Evolutionary conservation across 2,113 vertebrate species (phyloP).

Genomic region (Acrocephalus kingi): DNA sequence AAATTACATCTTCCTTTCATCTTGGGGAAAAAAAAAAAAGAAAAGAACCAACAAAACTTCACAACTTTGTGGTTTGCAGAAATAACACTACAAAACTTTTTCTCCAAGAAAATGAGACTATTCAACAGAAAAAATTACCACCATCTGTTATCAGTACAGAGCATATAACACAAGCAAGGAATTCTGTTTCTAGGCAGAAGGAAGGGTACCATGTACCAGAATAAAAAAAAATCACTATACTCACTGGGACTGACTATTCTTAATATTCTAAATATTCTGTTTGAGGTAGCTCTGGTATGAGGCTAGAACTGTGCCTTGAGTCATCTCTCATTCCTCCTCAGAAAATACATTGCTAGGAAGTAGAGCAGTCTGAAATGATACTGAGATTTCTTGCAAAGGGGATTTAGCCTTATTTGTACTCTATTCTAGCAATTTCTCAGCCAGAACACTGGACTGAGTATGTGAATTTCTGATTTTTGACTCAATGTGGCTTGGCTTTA

Average conservation of each 20-base stretch:
- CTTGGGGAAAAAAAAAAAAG: neutral
- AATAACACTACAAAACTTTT: conserved; percentile 18
- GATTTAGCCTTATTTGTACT: neutral
- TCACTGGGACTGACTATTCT: conserved; percentile 2
- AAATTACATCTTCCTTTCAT: neutral
- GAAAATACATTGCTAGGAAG: neutral
- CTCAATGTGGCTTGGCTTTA: neutral
- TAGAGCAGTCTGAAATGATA: neutral
- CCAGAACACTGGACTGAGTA: neutral
- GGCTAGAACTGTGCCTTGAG: neutral
- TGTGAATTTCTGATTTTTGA: neutral
- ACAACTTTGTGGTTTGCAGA: conserved; percentile 6
- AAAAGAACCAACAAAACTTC: neutral
- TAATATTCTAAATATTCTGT: conserved; percentile 26
- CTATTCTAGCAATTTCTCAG: neutral
- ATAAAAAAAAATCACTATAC: neutral
- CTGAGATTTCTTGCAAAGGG: neutral
- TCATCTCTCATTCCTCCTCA: neutral
- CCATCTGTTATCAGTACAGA: conserved; percentile 50
- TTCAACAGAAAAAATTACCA: conserved; percentile 26
- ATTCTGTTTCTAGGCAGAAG: conserved; percentile 50
- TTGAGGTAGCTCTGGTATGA: neutral
- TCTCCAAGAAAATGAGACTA: neutral
- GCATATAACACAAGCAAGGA: conserved; percentile 1
- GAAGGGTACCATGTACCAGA: neutral